phyloP scores from a whole-genome alignment of 1,140 invertebrate species.

The Drosophila nasuta region DNA sequence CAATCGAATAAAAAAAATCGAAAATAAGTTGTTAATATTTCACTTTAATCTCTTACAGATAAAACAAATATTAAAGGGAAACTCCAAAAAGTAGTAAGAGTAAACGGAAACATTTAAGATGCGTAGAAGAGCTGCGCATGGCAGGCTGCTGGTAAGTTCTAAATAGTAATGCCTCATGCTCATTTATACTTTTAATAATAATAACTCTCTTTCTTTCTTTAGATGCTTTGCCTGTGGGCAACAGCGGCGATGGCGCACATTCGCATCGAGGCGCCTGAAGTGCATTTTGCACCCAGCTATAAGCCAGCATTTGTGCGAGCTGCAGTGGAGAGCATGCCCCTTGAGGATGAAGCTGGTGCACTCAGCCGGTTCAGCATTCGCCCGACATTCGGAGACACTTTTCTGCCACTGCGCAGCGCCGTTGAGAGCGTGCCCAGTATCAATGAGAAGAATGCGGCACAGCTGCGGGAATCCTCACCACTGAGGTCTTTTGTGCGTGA shows the following conservation, averaged over 20 bases:
- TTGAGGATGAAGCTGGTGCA: slow-evolving; percentile 50
- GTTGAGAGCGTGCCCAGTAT: slow-evolving; percentile 87
- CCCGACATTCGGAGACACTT: slow-evolving; percentile 67
- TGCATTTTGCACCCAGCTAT: slow-evolving; percentile 48
- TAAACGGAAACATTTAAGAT: slow-evolving; percentile 30
- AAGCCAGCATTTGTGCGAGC: slow-evolving; percentile 85
- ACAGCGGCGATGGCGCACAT: slow-evolving; percentile 56
- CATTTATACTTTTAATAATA: too few relatives aligned
- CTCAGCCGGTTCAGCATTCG: slow-evolving; percentile 58
- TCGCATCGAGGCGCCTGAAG: slow-evolving; percentile 71
- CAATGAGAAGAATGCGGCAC: slow-evolving; percentile 39
- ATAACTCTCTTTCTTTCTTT: background rate
- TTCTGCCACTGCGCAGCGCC: slow-evolving; percentile 86
- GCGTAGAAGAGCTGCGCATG: slow-evolving; percentile 47
- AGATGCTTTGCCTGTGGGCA: slow-evolving; percentile 49
- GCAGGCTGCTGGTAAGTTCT: slow-evolving; percentile 62
- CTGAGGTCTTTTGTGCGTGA: slow-evolving; percentile 86
- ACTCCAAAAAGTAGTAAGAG: background rate
- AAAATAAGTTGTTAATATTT: background rate
- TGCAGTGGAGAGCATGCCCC: slow-evolving; percentile 86
- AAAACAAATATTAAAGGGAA: background rate
- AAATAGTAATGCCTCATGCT: too few relatives aligned
- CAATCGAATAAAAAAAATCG: too few relatives aligned
- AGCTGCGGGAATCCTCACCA: slow-evolving; percentile 47
- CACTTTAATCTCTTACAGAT: slow-evolving; percentile 12